Evolutionary conservation across 2,797 vertebrate species (phyloP), one percentile per base, ranked within the genome.

Genomic region (Epinephelus coioides): DNA sequence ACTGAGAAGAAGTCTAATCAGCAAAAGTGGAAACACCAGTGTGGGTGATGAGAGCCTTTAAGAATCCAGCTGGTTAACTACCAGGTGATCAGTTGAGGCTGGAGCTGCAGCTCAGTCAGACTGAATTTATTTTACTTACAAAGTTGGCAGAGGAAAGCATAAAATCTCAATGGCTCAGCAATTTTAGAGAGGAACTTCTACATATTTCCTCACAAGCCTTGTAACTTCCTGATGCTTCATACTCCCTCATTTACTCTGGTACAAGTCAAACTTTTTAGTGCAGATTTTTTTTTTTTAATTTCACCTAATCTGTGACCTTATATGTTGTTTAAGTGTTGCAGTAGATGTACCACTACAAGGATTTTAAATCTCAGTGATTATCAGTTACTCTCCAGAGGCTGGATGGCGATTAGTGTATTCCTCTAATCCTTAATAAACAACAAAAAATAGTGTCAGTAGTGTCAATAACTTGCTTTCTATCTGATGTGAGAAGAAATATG

Each of bases 11-110:
- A 34, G 40, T 43, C 11, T 40, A 40, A 40, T 12, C 40, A 34
- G 34, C 40, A 43, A 69, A 64, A 73, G 1, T 30, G 21, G 5
- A 21, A 65, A 55, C 46, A 57, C 34, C 69, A 19, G 4, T 54
- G 38, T 73, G 27, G 38, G 38, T 46, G 27, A 44, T 40, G 40
- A 66, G 8, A 54, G 65, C 15, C 57, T 40, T 63, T 56, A 56
- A 62, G 44, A 69, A 57, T 55, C 44, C 18, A 78, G 69, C 34
- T 34, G 38, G n/a, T 70, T 57, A 51, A 77, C 73, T 57, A 69
- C 40, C 14, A 67, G 51, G 43, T 56, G 57, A 72, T 66, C 49
- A 55, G 56, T 27, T 78, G 55, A 44, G 21, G 11, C 49, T 69
- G 38, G 19, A 70, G n/a, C 23, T 65, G 4, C 23, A 13, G 44